A percentile compares a stretch with the other conserved stretches of the same genome.
Conservation (phyloP, 2,797 vertebrate genomes). For the Poliocrania exsul region DNA sequence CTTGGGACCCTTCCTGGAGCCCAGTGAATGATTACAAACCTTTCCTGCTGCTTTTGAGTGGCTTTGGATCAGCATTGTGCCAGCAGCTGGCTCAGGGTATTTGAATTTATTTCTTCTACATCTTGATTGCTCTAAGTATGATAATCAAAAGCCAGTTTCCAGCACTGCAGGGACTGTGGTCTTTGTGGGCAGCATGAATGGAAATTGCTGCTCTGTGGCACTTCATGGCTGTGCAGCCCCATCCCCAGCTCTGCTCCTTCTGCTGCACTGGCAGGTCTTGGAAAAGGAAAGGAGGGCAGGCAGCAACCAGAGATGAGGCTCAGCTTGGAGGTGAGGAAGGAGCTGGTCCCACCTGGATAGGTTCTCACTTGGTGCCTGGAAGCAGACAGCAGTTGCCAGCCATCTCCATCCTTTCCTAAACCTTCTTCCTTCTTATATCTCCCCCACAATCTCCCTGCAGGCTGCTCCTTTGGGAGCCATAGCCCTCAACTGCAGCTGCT, state of each 20-base stretch:
- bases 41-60: neutral
- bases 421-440: neutral
- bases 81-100: neutral
- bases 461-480: accelerated
- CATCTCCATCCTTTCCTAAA: neutral
- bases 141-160: neutral
- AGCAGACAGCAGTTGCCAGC: neutral
- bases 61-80: neutral
- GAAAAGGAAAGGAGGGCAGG: neutral
- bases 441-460: neutral
- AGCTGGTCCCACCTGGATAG: neutral
- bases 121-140: neutral
- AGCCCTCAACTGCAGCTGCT: neutral
- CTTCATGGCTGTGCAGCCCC: neutral
- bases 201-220: neutral
- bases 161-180: neutral
- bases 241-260: neutral
- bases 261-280: neutral
- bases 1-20: neutral
- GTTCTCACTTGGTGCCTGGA: neutral
- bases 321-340: neutral
- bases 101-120: neutral
- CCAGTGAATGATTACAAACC: neutral
- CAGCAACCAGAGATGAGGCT: neutral
- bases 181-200: neutral